Evolutionary conservation across 2,888 invertebrate species (phyloP), one percentile per base, ranked within the genome.

Genomic region (Thyatira batis): DNA sequence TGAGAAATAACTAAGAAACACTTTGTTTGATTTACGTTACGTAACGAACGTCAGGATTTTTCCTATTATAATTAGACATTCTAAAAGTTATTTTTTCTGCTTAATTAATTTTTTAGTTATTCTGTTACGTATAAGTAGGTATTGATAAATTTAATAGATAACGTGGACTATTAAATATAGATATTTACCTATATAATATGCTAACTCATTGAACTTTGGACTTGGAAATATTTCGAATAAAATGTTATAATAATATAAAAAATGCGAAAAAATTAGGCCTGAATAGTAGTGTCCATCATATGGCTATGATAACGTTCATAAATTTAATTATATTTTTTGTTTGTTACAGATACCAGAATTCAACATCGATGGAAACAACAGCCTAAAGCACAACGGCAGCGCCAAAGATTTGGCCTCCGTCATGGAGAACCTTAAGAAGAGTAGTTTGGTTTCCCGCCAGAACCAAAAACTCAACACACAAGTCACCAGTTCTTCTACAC

Each of bases 341-440:
- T 84, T 80, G 73, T 82, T 85, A 20, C 83, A 92, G 92, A 86
- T 92, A 82, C 89, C 94, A 70, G 94, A 94, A 73, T 94, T 94
- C 80, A 90, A 92, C 60, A 89, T 92, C 80, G 94, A 94, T 88
- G 93, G 92, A 71, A 89, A 81, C 80, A 92, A 87, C 80, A 92
- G 92, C 76, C 83, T 90, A 69, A 89, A 87, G 63, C 87, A 89
- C 76, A 91, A 90, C 90, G 91, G 92, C 69, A 89, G 89, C 67
- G 80, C 88, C 83, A 90, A 93, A 67, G 94, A 95, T 69, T 89
- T 94, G 90, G 93, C 94, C 67, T 92, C 94, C 78, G 93, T 95
- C 77, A 95, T 95, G 93, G 95, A 95, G 87, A 95, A 94, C 85
- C 92, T 95, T 71, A 95, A 95, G 79, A 95, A 95, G 82, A 94